Evolutionary conservation across 35 echinoderm and acorn worm species (phyloP), one percentile per base, ranked within the genome.

Genomic region (Eucidaris tribuloides): DNA sequence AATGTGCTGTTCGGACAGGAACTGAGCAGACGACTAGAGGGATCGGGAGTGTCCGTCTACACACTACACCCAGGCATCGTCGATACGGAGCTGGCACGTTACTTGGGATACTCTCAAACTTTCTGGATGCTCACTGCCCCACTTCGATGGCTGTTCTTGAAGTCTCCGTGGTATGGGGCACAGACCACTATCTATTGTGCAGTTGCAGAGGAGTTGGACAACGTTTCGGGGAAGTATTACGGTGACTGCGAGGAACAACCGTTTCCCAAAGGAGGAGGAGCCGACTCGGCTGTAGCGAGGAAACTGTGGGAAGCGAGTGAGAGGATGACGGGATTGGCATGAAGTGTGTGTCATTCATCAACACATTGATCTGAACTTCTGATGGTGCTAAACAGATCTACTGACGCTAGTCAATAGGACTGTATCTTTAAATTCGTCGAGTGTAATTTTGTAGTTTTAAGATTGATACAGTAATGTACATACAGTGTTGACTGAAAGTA

Each of bases 291-390:
- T n/a, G 76, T 89, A 60, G 90, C 91, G 45, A 92, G 84, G 61
- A 85, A 97, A 50, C 63, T 97, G 41, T 97, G 94, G 94, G 86
- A 92, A 65, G 78, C 55, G 20, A 97, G 94, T 89, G 94, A 97
- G 76, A 82, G 83, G 56, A 62, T 97, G 17, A 97, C 94, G 83
- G 68, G 68, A 74, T 40, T 74, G 28, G 7, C 68, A 15, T 38
- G n/a, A n/a, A n/a, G n/a, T n/a, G n/a, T n/a, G n/a, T n/a, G n/a
- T n/a, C n/a, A n/a, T n/a, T n/a, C n/a, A n/a, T n/a, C n/a, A n/a
- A n/a, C n/a, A n/a, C n/a, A n/a, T n/a, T n/a, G n/a, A n/a, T n/a
- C n/a, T n/a, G n/a, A n/a, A n/a, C n/a, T n/a, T n/a, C n/a, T n/a
- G n/a, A n/a, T n/a, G n/a, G n/a, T n/a, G n/a, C n/a, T n/a, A n/a